These are phyloP conservation scores for Acromyrmex charruanus DNA, from an alignment of 1,140 invertebrate species.

Conservation along the genomic window DNA sequence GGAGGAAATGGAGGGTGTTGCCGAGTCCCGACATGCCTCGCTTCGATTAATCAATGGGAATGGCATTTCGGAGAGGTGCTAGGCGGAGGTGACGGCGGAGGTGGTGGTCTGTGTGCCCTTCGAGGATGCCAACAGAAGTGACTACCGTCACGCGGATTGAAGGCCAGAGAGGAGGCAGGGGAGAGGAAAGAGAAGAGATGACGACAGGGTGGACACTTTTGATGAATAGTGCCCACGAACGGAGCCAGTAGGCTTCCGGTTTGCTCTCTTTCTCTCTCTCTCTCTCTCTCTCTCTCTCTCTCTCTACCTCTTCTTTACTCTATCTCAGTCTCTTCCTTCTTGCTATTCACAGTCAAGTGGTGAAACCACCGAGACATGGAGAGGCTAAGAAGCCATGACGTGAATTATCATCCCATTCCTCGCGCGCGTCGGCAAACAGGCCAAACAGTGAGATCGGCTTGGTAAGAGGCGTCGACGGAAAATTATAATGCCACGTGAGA, in stretches of 20 bases:
- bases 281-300: constrained; percentile 13
- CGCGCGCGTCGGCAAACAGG: constrained; percentile 62
- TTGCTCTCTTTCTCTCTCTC: constrained; percentile 49
- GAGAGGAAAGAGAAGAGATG: constrained; percentile 63
- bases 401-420: constrained; percentile 72
- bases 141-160: constrained; percentile 75
- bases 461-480: constrained; percentile 44
- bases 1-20: constrained; percentile 84
- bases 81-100: constrained; percentile 77
- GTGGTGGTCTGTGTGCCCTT: constrained; percentile 72
- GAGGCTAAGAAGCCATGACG: constrained; percentile 72
- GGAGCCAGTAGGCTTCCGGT: constrained; percentile 72
- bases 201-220: constrained; percentile 75
- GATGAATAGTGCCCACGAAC: constrained; percentile 78
- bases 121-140: constrained; percentile 72
- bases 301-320: constrained; percentile 20
- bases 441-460: constrained; percentile 67
- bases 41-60: constrained; percentile 84
- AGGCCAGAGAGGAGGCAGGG: constrained; percentile 5
- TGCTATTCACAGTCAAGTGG: constrained; percentile 72
- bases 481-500: constrained; percentile 60
- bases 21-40: constrained; percentile 82
- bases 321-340: constrained; percentile 41
- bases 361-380: constrained; percentile 72
- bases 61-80: constrained; percentile 80